Evolutionary conservation across 1,140 invertebrate genomes (phyloP), one percentile per base, ranked within the genome.

Genomic region (Drosophila yakuba): DNA sequence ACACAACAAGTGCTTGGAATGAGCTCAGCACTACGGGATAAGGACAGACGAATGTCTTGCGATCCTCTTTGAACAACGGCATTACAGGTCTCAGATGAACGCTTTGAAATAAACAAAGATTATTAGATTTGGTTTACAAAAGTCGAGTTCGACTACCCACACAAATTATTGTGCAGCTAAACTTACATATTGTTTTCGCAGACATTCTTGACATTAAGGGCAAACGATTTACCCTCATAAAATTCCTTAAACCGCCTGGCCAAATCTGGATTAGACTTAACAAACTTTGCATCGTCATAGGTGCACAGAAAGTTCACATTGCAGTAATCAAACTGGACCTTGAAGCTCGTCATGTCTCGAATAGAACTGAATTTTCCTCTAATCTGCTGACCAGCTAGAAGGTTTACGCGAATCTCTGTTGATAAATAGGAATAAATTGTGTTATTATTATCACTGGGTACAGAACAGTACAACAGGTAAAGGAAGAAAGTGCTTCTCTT

Each of bases 131-230:
- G 10, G 10, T 20, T 10, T 8, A 32, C 8, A 10, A 32, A 10
- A 32, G 32, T 32, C 28, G 28, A 8, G 28, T 32, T 6, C 7
- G 7, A 32, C 28, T 44, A n/a, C 7, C 2, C 2, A 10, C 4
- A 14, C 15, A 23, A 2, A 45, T 17, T 20, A 45, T 5, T 2
- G 6, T 35, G 6, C 14, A 36, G 4, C 1, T 5, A 0, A 10
- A 78, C 88, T 80, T 68, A 92, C 91, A 92, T 91, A 67, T 92
- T 92, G 23, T 92, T 90, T 44, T 91, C 90, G 63, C 90, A 91
- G 23, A 92, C 90, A 64, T 88, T 74, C 39, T 83, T 91, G 0
- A 92, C 62, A 57, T 92, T 91, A 0, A 92, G 39, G 3, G 90
- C 80, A 74, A 71, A 91, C 0, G 78, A 83, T 68, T 91, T 91